Evolutionary conservation across 2,888 invertebrate genomes (phyloP).

Genomic region (Lampropteryx suffumata): DNA sequence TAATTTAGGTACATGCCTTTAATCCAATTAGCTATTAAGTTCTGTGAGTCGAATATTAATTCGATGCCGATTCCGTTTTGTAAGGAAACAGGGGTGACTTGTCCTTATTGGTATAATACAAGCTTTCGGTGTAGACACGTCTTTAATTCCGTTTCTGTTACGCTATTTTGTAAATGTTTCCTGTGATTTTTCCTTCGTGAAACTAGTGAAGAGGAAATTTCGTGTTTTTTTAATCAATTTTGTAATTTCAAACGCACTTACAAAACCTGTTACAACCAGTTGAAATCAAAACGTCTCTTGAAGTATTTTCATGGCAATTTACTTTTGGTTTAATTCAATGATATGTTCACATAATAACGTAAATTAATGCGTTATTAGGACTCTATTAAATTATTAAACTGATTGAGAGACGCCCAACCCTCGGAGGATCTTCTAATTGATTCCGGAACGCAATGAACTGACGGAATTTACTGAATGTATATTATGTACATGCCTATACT

Average conservation of each 20-base stretch:
- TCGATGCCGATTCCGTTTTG: constrained; percentile 64
- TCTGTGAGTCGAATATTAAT: constrained; percentile 81
- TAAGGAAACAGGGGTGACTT: constrained; percentile 57
- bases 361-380: constrained; percentile 45
- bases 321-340: too few species aligned
- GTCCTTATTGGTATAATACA: constrained; percentile 57
- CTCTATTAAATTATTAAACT: constrained; percentile 50
- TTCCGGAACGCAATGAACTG: constrained; percentile 52
- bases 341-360: constrained; percentile 31
- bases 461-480: constrained; percentile 47
- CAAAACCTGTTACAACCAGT: too few species aligned
- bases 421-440: constrained; percentile 57
- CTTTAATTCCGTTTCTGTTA: constrained; percentile 26
- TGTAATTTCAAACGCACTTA: too few species aligned
- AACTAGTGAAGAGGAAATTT: background rate
- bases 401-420: constrained; percentile 36
- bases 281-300: too few species aligned
- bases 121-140: constrained; percentile 27
- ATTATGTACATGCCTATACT: background rate
- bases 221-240: background rate
- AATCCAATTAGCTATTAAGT: constrained; percentile 83
- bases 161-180: constrained; percentile 12
- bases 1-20: constrained; percentile 80
- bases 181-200: background rate
- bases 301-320: too few species aligned